Conservation (phyloP, 30 jellyfish, hydroid and myxozoan genomes). For the Turritopsis rubra region DNA sequence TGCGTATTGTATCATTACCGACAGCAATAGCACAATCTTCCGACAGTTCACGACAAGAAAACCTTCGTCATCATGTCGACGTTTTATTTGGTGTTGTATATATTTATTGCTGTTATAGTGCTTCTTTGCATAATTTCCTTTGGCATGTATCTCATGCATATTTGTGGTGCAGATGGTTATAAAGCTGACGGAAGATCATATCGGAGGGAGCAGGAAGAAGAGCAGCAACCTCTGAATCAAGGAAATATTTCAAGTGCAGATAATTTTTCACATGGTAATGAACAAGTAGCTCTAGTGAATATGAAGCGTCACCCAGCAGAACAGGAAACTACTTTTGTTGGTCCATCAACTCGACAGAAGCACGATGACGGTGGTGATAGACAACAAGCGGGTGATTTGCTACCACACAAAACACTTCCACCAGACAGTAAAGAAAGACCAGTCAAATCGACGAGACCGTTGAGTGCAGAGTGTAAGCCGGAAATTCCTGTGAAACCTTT, state of each 20-base stretch:
- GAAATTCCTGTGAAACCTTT: conserved; percentile 18
- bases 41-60: too few species aligned
- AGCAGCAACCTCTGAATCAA: not conserved
- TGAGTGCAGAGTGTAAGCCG: conserved; percentile 1
- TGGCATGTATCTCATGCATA: not conserved
- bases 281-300: not conserved
- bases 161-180: not conserved
- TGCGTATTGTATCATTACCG: too few species aligned
- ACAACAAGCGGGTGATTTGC: not conserved
- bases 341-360: not conserved
- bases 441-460: not conserved
- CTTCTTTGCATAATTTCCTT: conserved; percentile 2
- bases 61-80: conserved; percentile 20
- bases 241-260: too few species aligned
- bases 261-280: too few species aligned
- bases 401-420: not conserved
- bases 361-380: not conserved
- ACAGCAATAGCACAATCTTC: too few species aligned
- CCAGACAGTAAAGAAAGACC: not conserved
- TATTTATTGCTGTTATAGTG: conserved; percentile 11
- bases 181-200: not conserved
- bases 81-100: not conserved
- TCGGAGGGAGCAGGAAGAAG: not conserved
- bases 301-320: not conserved
- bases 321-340: not conserved